Conservation (phyloP, 2,797 vertebrate species). For the Lacerta bilineata region DNA sequence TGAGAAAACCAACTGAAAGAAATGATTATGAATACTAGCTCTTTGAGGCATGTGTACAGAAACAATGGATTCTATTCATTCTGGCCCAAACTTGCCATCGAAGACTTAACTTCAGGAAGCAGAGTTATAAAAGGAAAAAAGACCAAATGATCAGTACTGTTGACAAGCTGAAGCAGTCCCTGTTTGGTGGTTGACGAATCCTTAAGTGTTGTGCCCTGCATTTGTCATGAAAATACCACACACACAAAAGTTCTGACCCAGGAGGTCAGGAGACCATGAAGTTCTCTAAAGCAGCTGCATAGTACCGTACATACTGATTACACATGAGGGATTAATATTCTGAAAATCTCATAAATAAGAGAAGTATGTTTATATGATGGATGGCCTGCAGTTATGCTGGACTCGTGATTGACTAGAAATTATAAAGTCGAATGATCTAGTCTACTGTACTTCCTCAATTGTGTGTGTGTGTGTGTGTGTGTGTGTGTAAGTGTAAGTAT, state of each 20-base stretch:
- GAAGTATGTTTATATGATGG: background rate
- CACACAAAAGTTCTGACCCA: background rate
- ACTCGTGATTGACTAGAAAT: background rate
- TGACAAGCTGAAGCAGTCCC: background rate
- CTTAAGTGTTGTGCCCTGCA: background rate
- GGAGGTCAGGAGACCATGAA: background rate
- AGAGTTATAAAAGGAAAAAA: background rate
- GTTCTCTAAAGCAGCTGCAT: background rate
- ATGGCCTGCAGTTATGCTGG: background rate
- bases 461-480: too few species aligned
- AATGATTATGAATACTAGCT: background rate
- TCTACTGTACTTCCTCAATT: background rate
- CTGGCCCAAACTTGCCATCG: background rate
- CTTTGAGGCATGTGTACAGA: background rate
- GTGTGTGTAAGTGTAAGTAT: background rate
- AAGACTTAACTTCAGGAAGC: background rate
- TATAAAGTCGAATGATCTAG: background rate
- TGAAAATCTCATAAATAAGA: conserved; percentile 18
- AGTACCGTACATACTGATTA: background rate
- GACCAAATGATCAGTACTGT: background rate
- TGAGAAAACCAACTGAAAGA: background rate
- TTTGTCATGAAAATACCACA: conserved; percentile 9
- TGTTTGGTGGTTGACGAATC: conserved; percentile 3
- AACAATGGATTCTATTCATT: conserved; percentile 26
- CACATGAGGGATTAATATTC: background rate